Base-by-base conservation (phyloP, 2,113 vertebrate species). In the Brachirus orientalis region DNA sequence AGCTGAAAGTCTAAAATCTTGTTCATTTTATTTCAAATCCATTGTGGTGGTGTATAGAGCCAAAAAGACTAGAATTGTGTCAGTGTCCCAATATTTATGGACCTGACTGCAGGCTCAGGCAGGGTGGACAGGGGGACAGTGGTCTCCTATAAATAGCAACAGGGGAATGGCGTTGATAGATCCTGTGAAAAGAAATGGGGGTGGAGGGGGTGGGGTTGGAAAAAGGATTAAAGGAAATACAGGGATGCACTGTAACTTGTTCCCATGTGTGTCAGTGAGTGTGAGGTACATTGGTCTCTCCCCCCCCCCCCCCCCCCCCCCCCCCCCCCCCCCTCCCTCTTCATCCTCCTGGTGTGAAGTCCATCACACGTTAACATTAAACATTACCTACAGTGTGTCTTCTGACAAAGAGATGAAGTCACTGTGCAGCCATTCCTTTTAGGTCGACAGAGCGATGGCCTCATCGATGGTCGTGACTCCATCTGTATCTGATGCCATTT, bases 161-260 rank as follows among this genome's bases (percentile, higher is more conserved):
- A 38, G 79, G 90, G n/a, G 90, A 90, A 91, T 91, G 91, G 90
- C 85, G 78, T 88, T 91, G 91, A 91, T 90, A 84, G 90, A 86
- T 88, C 87, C 84, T 76, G 82, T 84, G 80, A 89, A 91, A 82
- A 83, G 83, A 86, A 90, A 84, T 83, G 65, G 87, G 73, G 86
- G 85, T 82, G 85, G 81, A 6, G 83, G 87, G 82, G 84, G 83
- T 77, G 87, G 82, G 84, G 82, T 75, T 88, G 90, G 90, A 89
- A 90, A 88, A 89, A 85, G 88, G 91, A 90, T 92, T 91, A 89
- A 88, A 87, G 86, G 85, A 88, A 82, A 90, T 84, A 86, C 80
- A 85, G 70, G 63, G 77, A 81, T 69, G 38, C 47, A 83, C 60
- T 79, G 67, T 68, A 73, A 76, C 79, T 75, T 80, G 74, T 57